Evolutionary conservation across 2,797 vertebrate species (phyloP), one percentile per base, ranked within the genome.

Genomic region (Acanthopagrus latus): DNA sequence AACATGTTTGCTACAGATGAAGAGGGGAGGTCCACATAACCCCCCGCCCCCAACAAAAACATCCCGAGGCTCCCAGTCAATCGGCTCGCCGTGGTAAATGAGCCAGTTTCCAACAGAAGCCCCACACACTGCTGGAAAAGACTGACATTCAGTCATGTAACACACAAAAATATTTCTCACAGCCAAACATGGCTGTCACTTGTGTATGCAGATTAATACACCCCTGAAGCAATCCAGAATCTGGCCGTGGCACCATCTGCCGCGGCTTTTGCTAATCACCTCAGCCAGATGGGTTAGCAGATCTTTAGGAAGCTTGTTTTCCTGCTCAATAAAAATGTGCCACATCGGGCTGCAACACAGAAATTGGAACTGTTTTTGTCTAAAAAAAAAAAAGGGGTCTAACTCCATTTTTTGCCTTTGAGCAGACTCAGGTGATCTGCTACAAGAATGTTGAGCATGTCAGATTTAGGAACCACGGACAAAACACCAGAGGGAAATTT

Each of bases 251-350:
- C 76, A 83, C 92, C 93, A 94, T 93, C 91, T 94, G 94, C 85
- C 85, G 81, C 76, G 67, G 91, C 84, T 91, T 92, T 89, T 86
- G 86, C 89, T 94, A 93, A 94, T 94, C 88, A 92, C 90, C 90
- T 92, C 86, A 85, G 88, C 88, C 94, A 94, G 92, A 93, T 93
- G 92, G 93, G 80, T 72, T 54, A 74, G 78, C 54, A 78, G 86
- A 90, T 88, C 79, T 90, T 89, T 77, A 84, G 78, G 77, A 88
- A 80, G 86, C 81, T 82, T 86, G 85, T 81, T 90, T 86, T 83
- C 65, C 81, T 74, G 69, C 76, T 81, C 76, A 81, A 71, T 70
- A 67, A 81, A 89, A 80, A 75, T 67, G 72, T 81, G 70, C 64
- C 54, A 62, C 60, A 62, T 81, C 16, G 5, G 51, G 25, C 51